Base-by-base conservation (phyloP, 2,888 invertebrate species). In the Chirona hameri region DNA sequence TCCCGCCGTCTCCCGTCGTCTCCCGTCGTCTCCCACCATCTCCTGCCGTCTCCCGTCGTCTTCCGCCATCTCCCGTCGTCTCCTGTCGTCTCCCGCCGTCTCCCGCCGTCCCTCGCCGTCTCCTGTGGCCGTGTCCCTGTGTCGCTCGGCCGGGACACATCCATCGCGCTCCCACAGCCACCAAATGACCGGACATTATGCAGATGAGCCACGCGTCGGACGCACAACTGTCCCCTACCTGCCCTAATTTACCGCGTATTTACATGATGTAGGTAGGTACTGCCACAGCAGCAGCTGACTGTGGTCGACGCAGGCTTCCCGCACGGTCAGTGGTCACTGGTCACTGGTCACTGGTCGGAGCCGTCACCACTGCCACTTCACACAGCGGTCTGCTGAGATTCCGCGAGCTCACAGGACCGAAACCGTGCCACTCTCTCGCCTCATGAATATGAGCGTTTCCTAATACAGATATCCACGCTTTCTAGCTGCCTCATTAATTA, bases 401-500 rank as follows among this genome's bases (percentile, higher is more conserved):
- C 60, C 60, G n/a, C 60, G 21, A 7, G 7, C 48, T 48, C 60
- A 60, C 5, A 3, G 5, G 60, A 14, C 14, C 29, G 29, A 1
- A 14, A 69, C 69, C n/a, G 29, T 5, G 1, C 39, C 39, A 14
- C 39, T 31, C 39, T 4, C 7, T 9, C 21, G 39, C 31, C 39
- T 31, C 76, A 76, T 76, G 76, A 31, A 39, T 39, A 21, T 76
- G 39, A 57, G 57, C 9, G 15, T 76, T 21, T 39, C 76, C 76
- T 39, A 21, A 39, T 39, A 29, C 21, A 4, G 76, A 39, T 24
- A 76, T 24, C 7, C 76, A 21, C 76, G 31, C 39, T 18, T 24
- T 76, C 39, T 24, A 15, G 31, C 76, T 24, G 76, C 21, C 76
- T 31, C 76, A 76, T 76, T 39, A 76, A 76, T 76, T 76, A 76